A percentile compares a stretch with the other conserved stretches of the same genome.
Evolutionary conservation across 2,797 vertebrate species (phyloP).

Genomic region (Pseudotriccus pelzelni): DNA sequence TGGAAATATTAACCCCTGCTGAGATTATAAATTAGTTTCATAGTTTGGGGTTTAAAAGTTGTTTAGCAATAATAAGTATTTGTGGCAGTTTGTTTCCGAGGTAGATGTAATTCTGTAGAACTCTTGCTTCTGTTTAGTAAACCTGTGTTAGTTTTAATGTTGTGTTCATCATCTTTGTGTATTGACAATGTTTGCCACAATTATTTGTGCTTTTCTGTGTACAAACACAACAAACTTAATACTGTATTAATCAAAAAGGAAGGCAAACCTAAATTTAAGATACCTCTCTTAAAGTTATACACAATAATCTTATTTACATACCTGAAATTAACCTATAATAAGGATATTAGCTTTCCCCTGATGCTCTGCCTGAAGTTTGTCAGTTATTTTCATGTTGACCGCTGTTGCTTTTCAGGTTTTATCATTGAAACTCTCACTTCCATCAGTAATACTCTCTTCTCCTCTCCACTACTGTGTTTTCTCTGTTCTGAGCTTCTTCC

Average conservation of each 20-base stretch:
- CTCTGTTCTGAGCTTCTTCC: background rate
- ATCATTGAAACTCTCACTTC: background rate
- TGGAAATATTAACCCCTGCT: background rate
- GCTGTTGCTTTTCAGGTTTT: background rate
- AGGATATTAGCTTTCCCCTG: background rate
- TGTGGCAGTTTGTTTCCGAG: background rate
- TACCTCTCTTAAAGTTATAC: background rate
- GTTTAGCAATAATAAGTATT: background rate
- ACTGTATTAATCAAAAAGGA: conserved; percentile 33
- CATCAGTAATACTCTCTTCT: background rate
- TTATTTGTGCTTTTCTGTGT: background rate
- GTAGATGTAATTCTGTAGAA: background rate
- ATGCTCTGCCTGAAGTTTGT: background rate
- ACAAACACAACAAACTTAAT: background rate
- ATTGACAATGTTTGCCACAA: background rate
- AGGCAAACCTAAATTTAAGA: background rate
- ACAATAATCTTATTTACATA: background rate
- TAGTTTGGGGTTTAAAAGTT: background rate
- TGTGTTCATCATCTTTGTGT: background rate
- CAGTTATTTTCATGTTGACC: background rate
- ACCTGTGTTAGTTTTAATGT: background rate
- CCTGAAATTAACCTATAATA: background rate
- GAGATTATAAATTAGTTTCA: background rate
- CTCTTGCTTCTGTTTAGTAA: background rate
- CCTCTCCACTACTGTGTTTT: background rate